Base-by-base conservation (phyloP, 2,888 invertebrate genomes). In the Steinernema scapterisci region DNA sequence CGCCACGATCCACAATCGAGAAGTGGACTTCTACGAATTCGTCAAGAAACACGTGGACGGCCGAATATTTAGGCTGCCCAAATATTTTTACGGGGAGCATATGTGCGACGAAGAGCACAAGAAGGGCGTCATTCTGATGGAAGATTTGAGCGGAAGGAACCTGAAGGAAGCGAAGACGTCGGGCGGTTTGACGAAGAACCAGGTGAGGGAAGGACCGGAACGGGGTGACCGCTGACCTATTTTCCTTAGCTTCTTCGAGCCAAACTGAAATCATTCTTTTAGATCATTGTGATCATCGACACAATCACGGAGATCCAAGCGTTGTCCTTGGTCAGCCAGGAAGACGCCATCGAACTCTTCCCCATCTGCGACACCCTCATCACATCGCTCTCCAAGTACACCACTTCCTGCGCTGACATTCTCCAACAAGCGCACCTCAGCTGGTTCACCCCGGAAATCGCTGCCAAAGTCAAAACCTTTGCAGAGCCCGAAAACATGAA, bases 1-100 rank as follows among this genome's bases (percentile, higher is more conserved):
- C 31, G 63, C 63, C 31, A n/a, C 63, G 16, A 63, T 75, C 19
- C 75, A 75, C 72, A 75, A 75, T 43, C 73, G 75, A 31, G 75
- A 75, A 74, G 72, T 75, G 43, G 51, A 54, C 19, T 72, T 75
- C 63, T 75, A 72, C 21, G 74, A 73, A 9, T 74, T 54, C 43
- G 54, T 54, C 23, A 75, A 51, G 25, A 13, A 51, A 27, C 27
- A 75, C 23, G 23, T 72, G 16, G 23, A n/a, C 5, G 51, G n/a
- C 2, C 6, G 31, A n/a, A 38, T n/a, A 38, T 23, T 52, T 1
- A 73, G 48, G 63, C 21, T 75, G 13, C 52, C 52, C 16, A 51
- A 48, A 31, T 51, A 74, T 43, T 75, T 56, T 46, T 44, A 72
- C 56, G 75, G 75, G 6, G 75, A 75, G 25, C 27, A 54, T 21